phyloP scores from a whole-genome alignment of 35 echinoderm and acorn worm genomes.

The Patiria miniata region DNA sequence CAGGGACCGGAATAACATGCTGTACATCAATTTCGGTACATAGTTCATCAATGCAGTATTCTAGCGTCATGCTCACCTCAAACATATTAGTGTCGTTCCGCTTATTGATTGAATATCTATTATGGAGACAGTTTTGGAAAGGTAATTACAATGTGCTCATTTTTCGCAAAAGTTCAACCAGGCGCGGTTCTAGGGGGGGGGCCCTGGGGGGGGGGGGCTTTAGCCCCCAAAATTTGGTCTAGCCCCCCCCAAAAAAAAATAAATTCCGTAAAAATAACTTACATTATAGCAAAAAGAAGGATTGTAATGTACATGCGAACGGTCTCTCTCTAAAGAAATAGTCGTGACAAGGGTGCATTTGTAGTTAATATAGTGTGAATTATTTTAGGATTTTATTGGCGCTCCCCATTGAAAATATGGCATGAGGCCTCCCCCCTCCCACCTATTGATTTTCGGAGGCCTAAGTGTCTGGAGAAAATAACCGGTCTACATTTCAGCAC shows the following conservation, averaged over 20 bases:
- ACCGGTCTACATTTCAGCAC: no score
- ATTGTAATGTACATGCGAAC: no score
- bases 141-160: no score
- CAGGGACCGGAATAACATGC: not conserved
- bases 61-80: not conserved
- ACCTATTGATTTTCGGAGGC: no score
- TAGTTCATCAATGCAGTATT: not conserved
- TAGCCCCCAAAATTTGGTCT: not conserved
- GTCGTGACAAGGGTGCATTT: not conserved
- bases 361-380: no score
- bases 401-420: no score
- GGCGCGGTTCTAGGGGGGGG: not conserved
- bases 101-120: conserved; percentile 10
- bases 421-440: no score
- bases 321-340: not conserved
- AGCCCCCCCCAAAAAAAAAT: not conserved
- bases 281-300: no score
- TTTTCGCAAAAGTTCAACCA: not conserved
- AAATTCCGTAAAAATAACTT: not conserved
- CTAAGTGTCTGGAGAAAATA: no score
- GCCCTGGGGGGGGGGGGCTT: not conserved
- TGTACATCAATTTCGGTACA: not conserved
- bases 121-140: no score
- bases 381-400: no score
- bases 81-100: not conserved